phyloP scores from a whole-genome alignment of 2,888 invertebrate species.

The Pammene fasciana region DNA sequence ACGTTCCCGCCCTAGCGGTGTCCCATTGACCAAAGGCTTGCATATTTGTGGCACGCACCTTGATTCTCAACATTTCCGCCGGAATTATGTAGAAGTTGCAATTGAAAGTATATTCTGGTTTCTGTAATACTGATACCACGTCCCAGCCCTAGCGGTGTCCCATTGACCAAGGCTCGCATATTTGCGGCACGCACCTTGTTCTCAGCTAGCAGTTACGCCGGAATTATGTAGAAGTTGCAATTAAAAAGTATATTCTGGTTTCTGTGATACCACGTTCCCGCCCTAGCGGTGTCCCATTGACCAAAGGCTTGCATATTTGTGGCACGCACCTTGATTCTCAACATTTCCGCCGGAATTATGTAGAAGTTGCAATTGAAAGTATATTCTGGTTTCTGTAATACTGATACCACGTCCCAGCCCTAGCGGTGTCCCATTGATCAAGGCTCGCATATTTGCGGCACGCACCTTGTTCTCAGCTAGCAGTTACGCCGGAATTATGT shows the following conservation, averaged over 20 bases:
- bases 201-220: too few species aligned
- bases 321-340: too few species aligned
- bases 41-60: constrained; percentile 72
- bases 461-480: too few species aligned
- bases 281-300: constrained; percentile 50
- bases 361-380: too few species aligned
- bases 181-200: too few species aligned
- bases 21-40: constrained; percentile 67
- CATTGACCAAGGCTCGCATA: too few species aligned
- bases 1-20: neutral
- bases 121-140: neutral
- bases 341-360: too few species aligned
- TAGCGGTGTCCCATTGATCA: constrained; percentile 56
- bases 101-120: too few species aligned
- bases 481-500: too few species aligned
- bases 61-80: constrained; percentile 62
- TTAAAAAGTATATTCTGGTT: constrained; percentile 14
- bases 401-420: neutral
- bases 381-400: constrained; percentile 23
- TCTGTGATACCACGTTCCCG: constrained; percentile 2
- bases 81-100: constrained; percentile 42
- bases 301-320: too few species aligned
- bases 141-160: constrained; percentile 9
- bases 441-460: too few species aligned
- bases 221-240: too few species aligned